phyloP scores from a whole-genome alignment of 2,113 vertebrate species.

The Canis aureus region DNA sequence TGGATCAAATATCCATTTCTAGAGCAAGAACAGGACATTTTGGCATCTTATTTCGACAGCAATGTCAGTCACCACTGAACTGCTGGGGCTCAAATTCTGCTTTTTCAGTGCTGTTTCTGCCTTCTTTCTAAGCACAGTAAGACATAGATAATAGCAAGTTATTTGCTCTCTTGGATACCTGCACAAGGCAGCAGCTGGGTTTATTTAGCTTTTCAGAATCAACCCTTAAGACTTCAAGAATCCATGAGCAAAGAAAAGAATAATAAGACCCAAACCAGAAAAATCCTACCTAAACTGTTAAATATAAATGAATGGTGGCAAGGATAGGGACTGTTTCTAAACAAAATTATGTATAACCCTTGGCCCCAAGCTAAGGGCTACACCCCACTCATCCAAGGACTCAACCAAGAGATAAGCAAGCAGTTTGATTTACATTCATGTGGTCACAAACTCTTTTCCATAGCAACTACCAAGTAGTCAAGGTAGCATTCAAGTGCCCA shows the following conservation, averaged over 20 bases:
- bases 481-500: conserved; percentile 39
- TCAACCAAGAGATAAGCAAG: conserved; percentile 65
- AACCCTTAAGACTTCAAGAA: conserved; percentile 55
- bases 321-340: neutral
- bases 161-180: conserved; percentile 56
- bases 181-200: conserved; percentile 37
- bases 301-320: conserved; percentile 36
- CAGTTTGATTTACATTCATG: conserved; percentile 46
- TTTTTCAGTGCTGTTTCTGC: conserved; percentile 56
- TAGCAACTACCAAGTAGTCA: conserved; percentile 56
- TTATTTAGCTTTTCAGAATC: conserved; percentile 49
- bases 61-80: conserved; percentile 26
- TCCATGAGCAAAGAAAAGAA: conserved; percentile 45
- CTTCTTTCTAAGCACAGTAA: conserved; percentile 53
- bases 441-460: conserved; percentile 61
- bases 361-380: conserved; percentile 28
- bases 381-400: conserved; percentile 10
- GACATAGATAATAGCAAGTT: conserved; percentile 37
- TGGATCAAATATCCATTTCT: conserved; percentile 15
- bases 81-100: conserved; percentile 24
- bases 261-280: conserved; percentile 62
- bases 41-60: conserved; percentile 49
- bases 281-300: conserved; percentile 39
- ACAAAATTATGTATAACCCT: conserved; percentile 61
- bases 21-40: conserved; percentile 32